Evolutionary conservation across 2,888 invertebrate genomes (phyloP), one percentile per base, ranked within the genome.

Genomic region (Thecophora atra): DNA sequence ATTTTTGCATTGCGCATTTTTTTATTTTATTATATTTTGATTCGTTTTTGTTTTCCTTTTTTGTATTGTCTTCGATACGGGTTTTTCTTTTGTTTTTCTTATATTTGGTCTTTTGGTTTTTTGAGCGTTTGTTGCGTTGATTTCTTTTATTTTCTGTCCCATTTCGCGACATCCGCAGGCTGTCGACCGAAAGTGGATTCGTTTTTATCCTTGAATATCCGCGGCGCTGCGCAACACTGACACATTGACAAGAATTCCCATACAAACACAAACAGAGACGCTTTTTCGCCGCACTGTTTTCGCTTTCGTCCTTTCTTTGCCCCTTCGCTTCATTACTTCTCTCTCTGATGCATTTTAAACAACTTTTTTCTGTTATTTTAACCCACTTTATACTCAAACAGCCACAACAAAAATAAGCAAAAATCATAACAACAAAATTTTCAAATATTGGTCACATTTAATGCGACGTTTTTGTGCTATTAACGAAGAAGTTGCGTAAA

Each of bases 401-500:
- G 21, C 15, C 0, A 17, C 15, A 44, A 8, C 42, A 44, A 47
- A 15, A 64, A 64, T 42, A 42, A 42, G 2, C 7, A 58, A 58
- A 24, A 60, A 28, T 8, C 2, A 30, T 13, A 64, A 19, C 13
- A 13, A 47, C 47, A 47, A 58, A 26, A 37, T 30, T 68, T 26
- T 68, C 56, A 68, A 68, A 56, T 37, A n/a, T 68, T 68, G 56
- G 56, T 30, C 54, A 68, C 56, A 56, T 68, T 68, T 58, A 42
- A 68, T 68, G 67, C 67, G 67, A 42, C 67, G 56, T 68, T 68
- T 68, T 58, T 68, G 67, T 58, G 26, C 67, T 68, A 68, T 68
- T 68, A 54, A 54, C 58, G 17, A 6, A 47, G 47, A 21, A 64
- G 26, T 17, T 24, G 47, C 24, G 15, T n/a, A 13, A 37, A 42